These are phyloP conservation scores for Myodes glareolus DNA, from an alignment of 2,113 vertebrate genomes.

Conservation along the genomic window DNA sequence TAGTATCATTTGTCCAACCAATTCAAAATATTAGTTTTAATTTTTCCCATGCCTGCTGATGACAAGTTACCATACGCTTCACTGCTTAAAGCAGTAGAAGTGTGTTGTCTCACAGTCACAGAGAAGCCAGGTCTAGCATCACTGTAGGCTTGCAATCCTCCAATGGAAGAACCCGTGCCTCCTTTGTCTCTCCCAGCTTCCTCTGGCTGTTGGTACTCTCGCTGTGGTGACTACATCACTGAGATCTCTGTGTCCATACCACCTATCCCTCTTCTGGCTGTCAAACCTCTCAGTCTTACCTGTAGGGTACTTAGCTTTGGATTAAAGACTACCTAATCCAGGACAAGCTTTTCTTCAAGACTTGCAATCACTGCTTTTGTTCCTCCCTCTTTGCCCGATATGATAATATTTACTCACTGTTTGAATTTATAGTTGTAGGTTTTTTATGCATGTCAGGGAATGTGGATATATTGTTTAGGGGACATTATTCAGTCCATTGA, in stretches of 20 bases:
- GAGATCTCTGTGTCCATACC: background rate
- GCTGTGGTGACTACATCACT: background rate
- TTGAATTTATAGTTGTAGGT: background rate
- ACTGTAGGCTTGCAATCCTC: background rate
- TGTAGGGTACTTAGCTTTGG: background rate
- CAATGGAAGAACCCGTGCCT: background rate
- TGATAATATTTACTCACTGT: background rate
- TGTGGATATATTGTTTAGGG: background rate
- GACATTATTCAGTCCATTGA: background rate
- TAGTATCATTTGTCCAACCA: background rate
- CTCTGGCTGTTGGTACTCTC: background rate
- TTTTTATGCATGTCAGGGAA: background rate
- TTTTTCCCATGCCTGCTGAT: background rate
- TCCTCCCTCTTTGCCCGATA: background rate
- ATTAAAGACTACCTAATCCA: background rate
- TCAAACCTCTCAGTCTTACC: background rate
- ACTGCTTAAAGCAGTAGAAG: background rate
- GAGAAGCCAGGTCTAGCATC: background rate
- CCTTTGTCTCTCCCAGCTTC: background rate
- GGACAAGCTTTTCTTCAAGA: background rate
- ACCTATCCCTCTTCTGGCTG: background rate
- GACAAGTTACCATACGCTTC: background rate
- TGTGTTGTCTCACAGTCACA: background rate
- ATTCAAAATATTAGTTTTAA: background rate
- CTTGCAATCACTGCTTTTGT: background rate